These are phyloP conservation scores for Pogoniulus pusillus DNA, from an alignment of 2,797 vertebrate species.

Conservation along the genomic window DNA sequence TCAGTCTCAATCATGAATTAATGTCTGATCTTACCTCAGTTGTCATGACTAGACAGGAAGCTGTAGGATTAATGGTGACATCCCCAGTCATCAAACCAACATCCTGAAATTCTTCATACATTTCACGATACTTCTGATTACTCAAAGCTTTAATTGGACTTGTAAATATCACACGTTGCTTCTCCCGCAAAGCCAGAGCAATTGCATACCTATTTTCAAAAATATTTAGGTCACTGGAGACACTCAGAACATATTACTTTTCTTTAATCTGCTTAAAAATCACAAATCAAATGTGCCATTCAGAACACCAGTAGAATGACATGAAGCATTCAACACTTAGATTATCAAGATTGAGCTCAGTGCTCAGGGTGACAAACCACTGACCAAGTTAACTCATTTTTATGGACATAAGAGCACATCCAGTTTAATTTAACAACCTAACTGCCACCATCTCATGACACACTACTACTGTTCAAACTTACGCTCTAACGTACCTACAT, in stretches of 20 bases:
- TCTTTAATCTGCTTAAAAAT: background rate
- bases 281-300: background rate
- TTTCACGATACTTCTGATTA: constrained; percentile 98
- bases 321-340: background rate
- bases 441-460: background rate
- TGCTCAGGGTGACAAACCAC: background rate
- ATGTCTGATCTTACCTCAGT: constrained; percentile 85
- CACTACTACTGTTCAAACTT: background rate
- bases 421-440: background rate
- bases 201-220: constrained; percentile 88
- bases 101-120: constrained; percentile 99
- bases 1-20: background rate
- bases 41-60: constrained; percentile 98
- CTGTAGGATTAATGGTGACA: constrained; percentile 98
- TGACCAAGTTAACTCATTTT: background rate
- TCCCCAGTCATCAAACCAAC: constrained; percentile 98
- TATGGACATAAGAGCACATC: background rate
- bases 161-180: constrained; percentile 98
- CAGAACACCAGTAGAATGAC: background rate
- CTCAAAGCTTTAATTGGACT: constrained; percentile 98
- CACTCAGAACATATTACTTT: background rate
- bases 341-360: background rate
- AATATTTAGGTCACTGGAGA: background rate
- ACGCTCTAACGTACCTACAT: background rate
- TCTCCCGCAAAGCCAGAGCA: constrained; percentile 92